These are phyloP conservation scores for Pelochelys cantorii DNA, from an alignment of 2,797 vertebrate genomes.

Conservation along the genomic window DNA sequence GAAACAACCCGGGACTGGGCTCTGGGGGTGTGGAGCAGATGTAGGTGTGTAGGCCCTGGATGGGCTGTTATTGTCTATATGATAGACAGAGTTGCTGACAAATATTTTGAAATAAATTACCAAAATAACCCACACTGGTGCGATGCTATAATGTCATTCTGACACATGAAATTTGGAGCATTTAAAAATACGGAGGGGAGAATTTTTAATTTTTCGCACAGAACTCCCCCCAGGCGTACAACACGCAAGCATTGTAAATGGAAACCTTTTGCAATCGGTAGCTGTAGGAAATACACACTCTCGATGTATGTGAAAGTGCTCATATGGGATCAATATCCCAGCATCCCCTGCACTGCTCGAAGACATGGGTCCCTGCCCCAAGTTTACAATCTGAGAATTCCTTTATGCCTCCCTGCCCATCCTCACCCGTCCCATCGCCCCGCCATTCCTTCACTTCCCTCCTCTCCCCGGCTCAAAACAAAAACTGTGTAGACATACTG, in stretches of 20 bases:
- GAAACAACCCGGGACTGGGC: no score
- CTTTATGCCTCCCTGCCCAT: accelerated
- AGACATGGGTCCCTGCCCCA: neutral
- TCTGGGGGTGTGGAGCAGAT: no score
- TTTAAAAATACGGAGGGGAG: no score
- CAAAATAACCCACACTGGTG: no score
- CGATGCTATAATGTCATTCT: no score
- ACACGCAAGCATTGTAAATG: neutral
- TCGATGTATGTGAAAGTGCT: neutral
- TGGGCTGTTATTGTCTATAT: no score
- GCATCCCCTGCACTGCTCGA: neutral
- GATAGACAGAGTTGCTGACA: no score
- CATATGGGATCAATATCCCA: neutral
- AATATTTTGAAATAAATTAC: no score
- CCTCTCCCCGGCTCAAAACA: neutral
- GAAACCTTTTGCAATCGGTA: neutral
- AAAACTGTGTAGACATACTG: accelerated
- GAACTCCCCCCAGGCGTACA: no score
- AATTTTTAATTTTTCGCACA: no score
- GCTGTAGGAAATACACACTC: neutral
- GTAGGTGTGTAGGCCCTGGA: no score
- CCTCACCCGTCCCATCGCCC: neutral
- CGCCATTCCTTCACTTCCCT: neutral
- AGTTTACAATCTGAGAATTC: neutral
- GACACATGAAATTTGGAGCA: no score